Base-by-base conservation (phyloP, 2,797 vertebrate genomes). In the Miichthys miiuy region DNA sequence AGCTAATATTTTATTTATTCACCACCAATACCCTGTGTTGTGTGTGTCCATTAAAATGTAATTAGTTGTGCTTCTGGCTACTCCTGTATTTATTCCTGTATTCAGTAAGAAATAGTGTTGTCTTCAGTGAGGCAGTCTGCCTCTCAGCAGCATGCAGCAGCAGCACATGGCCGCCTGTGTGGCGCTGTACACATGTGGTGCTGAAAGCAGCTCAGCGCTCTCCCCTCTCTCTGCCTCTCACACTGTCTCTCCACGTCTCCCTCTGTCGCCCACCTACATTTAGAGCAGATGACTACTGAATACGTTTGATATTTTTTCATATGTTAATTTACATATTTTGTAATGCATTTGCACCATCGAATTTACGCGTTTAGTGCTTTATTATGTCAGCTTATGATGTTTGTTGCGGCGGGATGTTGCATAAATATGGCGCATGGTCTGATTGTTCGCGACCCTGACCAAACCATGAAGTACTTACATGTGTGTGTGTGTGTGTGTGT, bases 141-240 rank as follows among this genome's bases (percentile, higher is more conserved):
- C 69, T 81, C 66, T 66, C 62, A 57, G 66, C 81, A 47, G 71
- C 76, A 41, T 94, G 94, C 87, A 93, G 81, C 85, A 67, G 84
- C 93, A 62, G 71, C 44, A 61, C 64, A 77, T 86, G 77, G 78
- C 94, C 93, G 93, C 91, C 94, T 92, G 91, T 91, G 92, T 92
- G 94, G 93, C 95, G 95, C 95, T 96, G 94, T 96, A 80, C 81
- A n/a, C 3, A 0, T 0, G 55, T 93, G 92, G 95, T 96, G 93
- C 95, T 96, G 95, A 95, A 96, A 91, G 0, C 30, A 68, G 55
- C 77, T 85, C n/a, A 6, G 18, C 25, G 0, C 71, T 38, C 83
- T 68, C 67, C 38, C 77, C 71, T 44, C 52, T 54, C 27, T 18
- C 23, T 61, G 17, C 61, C 11, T 79, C 68, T 68, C 54, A 23